Evolutionary conservation across 2,888 invertebrate species (phyloP).

Genomic region (Clistopyga incitator): DNA sequence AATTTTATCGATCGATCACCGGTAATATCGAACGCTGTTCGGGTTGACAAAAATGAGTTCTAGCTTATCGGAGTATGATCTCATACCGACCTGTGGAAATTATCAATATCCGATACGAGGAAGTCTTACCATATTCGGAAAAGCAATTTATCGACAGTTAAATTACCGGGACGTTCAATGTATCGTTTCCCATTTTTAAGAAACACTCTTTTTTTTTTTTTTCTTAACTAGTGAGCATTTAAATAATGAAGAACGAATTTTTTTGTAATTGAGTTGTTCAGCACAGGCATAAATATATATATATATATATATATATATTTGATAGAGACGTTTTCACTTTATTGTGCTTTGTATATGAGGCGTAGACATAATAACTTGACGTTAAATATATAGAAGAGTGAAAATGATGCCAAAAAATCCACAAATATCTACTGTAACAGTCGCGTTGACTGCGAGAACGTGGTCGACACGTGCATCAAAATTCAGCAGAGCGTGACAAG

Average conservation of each 20-base stretch:
- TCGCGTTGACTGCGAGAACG: constrained; percentile 36
- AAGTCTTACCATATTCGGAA: not conserved
- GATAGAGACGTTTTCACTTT: not conserved
- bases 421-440: constrained; percentile 59
- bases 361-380: constrained; percentile 31
- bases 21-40: constrained; percentile 26
- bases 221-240: not conserved
- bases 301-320: constrained; percentile 4
- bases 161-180: not conserved
- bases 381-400: constrained; percentile 18
- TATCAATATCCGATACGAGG: constrained; percentile 27
- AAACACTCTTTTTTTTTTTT: not conserved
- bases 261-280: not conserved
- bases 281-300: not conserved
- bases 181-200: not conserved
- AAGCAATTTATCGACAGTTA: not conserved
- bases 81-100: constrained; percentile 17
- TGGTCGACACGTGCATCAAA: constrained; percentile 40
- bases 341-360: not conserved
- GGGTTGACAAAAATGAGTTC: not conserved
- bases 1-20: not conserved
- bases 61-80: constrained; percentile 35
- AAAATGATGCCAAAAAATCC: constrained; percentile 59
- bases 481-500: constrained; percentile 51
- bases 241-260: not conserved